Conservation (phyloP, 2,113 vertebrate genomes). For the Chelonoidis abingdonii region DNA sequence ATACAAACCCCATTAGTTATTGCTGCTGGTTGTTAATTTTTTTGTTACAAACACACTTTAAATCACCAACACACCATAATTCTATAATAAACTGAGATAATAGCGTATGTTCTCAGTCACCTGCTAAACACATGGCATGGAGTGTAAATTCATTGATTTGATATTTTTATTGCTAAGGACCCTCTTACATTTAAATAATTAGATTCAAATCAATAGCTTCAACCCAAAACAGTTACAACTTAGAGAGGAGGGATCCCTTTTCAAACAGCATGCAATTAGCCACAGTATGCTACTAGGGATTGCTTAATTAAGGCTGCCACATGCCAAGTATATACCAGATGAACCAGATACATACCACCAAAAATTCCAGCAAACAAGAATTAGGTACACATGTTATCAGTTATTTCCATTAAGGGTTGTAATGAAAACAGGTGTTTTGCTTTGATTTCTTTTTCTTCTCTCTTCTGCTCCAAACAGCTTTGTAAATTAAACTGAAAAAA, state of each 20-base stretch:
- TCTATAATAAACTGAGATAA: constrained; percentile 58
- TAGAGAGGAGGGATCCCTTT: constrained; percentile 72
- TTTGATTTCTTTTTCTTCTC: constrained; percentile 66
- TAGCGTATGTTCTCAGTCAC: constrained; percentile 52
- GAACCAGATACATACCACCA: constrained; percentile 69
- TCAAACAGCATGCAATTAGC: constrained; percentile 80
- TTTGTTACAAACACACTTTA: constrained; percentile 47
- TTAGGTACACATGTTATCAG: constrained; percentile 69
- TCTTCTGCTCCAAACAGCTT: constrained; percentile 60
- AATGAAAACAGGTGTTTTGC: constrained; percentile 58
- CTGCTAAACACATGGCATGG: constrained; percentile 68
- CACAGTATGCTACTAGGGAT: constrained; percentile 73
- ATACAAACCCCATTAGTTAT: constrained; percentile 2
- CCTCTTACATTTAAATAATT: constrained; percentile 72
- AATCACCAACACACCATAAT: constrained; percentile 53
- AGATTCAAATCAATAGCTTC: constrained; percentile 55
- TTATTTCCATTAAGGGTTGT: constrained; percentile 61
- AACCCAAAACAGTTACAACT: constrained; percentile 71
- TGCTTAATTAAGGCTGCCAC: constrained; percentile 80
- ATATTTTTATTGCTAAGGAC: constrained; percentile 66
- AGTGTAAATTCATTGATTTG: constrained; percentile 74
- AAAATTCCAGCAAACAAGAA: constrained; percentile 63
- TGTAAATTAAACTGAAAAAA: constrained; percentile 57
- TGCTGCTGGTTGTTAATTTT: constrained; percentile 13
- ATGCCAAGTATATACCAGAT: constrained; percentile 58